Base-by-base conservation (phyloP, 2,888 invertebrate genomes). In the Choreutis nemorana region DNA sequence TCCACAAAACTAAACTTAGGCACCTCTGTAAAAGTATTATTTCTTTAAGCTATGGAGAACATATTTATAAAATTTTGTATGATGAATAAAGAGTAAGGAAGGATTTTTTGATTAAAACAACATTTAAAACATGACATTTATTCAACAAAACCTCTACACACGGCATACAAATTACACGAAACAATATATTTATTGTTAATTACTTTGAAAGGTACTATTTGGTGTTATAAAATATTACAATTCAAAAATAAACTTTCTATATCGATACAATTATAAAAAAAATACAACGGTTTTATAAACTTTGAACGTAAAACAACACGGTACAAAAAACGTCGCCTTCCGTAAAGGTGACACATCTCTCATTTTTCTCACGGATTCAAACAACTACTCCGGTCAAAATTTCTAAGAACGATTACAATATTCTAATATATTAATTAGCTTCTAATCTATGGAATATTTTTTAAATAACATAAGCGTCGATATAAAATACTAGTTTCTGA, bases 121-220 rank as follows among this genome's bases (percentile, higher is more conserved):
- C 26, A 21, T 57, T 66, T 50, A 52, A 67, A 77, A 77, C 68
- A 68, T 70, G 63, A 77, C 75, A 73, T 77, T 77, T 77, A 72
- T 71, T 73, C 64, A 77, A 77, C 75, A 71, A 71, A 77, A 73
- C 50, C 45, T 58, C 77, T 77, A 75, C 68, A 68, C 67, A 71
- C 55, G 50, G 58, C 54, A 63, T 64, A 71, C 59, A 65, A 46
- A 55, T 54, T 60, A 55, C 44, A 48, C 58, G 54, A 62, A 58
- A 60, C n/a, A 55, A 63, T 57, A 61, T 56, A 56, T 53, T 36
- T 36, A 31, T 21, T 30, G 34, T 13, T 51, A 58, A 65, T 50
- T 61, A 52, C 60, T 63, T 47, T 60, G 55, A 60, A 41, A 70
- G 64, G 68, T 73, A 72, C 67, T 62, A 64, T 63, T 68, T 71